Base-by-base conservation (phyloP, 2,888 invertebrate species). In the Phorcus lineatus region DNA sequence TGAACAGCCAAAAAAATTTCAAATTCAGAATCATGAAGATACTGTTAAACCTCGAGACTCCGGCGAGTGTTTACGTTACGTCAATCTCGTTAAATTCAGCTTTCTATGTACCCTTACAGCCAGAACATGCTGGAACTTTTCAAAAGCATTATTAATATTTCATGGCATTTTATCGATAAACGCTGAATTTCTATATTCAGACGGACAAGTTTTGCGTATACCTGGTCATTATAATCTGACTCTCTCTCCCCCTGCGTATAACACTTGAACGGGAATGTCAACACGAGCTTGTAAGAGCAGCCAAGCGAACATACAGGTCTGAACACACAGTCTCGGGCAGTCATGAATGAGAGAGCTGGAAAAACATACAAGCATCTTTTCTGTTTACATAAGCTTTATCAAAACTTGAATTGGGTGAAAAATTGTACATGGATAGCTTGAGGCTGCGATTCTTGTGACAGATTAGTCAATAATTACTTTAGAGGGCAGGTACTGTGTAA, bases 381-480 rank as follows among this genome's bases (percentile, higher is more conserved):
- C 24, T 62, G 62, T 62, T 62, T 62, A 28, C 28, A 62, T 28
- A n/a, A 28, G 24, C 62, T 24, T n/a, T 28, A 62, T 62, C 62
- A 62, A 16, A 62, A 62, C 28, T 62, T 62, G 62, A 62, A 24
- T 62, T 62, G 62, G 24, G 24, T 62, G 62, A 62, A 62, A 62
- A 62, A 62, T 62, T 62, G 62, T 62, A 62, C 62, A 62, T 28
- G 28, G 62, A 62, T 62, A 28, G 62, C 62, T 11, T 62, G 62
- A 28, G 62, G 62, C 62, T 24, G 16, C 4, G 24, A 16, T 62
- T 28, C 28, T 62, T 24, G 28, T 24, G 28, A 28, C 16, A 62
- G 62, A 62, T 62, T 62, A 28, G 62, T 62, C 62, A 62, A 62
- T 62, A 62, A 62, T 62, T 62, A 62, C 47, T 47, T 36, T 47